Base-by-base conservation (phyloP, 2,888 invertebrate species). In the Eupithecia pulchellata region DNA sequence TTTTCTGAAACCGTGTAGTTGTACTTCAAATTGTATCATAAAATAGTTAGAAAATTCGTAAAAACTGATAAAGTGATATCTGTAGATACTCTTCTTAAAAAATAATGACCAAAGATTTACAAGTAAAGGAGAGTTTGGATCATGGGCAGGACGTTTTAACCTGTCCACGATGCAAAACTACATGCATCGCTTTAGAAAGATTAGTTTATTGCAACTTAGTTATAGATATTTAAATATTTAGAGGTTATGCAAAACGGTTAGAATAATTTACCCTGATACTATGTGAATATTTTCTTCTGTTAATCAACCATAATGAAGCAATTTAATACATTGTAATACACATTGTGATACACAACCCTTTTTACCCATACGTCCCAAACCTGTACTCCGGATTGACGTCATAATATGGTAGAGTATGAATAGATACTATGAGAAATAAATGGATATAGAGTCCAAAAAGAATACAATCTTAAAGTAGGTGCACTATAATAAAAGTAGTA, bases 341-440 rank as follows among this genome's bases (percentile, higher is more conserved):
- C n/a, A n/a, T n/a, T n/a, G n/a, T 57, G 88, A 89, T 86, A 90
- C 93, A 94, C 93, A 94, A 94, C 94, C 91, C 89, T 89, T 89
- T 47, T 88, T 92, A 92, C 90, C 91, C 91, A 91, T 88, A 86
- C 86, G 84, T 84, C 27, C 11, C 60, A 68, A 62, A 36, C 65
- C 61, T 58, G 58, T 64, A 47, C 57, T 58, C 32, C 58, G n/a
- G n/a, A 36, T 34, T 65, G 68, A 71, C 47, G 64, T 52, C 29
- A 47, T 20, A 47, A 63, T 58, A 58, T 29, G 27, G 34, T 62
- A 34, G 20, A 61, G 20, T 30, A 58, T 39, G 39, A 20, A 47
- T 9, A 20, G 20, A 1, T 27, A 57, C 11, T 11, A 17, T 39
- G 42, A 42, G 55, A 57, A 20, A 27, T 57, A 57, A 29, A 57